phyloP scores from a whole-genome alignment of 2,888 invertebrate genomes.

The Apodemia mormo region DNA sequence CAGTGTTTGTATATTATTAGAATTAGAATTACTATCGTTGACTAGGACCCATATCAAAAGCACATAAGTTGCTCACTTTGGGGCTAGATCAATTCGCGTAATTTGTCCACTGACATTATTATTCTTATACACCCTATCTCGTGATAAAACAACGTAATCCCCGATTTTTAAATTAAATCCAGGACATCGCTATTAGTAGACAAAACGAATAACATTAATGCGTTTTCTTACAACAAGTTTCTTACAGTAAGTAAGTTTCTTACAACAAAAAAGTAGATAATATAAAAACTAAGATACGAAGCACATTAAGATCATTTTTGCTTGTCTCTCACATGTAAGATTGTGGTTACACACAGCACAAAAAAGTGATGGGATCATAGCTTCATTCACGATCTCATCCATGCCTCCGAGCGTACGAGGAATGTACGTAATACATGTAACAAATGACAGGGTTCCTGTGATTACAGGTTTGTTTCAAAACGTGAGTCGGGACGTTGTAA shows the following conservation, averaged over 20 bases:
- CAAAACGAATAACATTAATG: neutral
- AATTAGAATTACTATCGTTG: too few relatives aligned
- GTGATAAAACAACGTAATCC: neutral
- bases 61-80: too few relatives aligned
- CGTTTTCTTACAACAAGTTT: neutral
- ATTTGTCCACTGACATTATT: too few relatives aligned
- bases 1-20: too few relatives aligned
- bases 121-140: too few relatives aligned
- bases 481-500: slow-evolving; percentile 12
- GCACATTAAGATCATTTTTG: slow-evolving; percentile 3
- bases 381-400: slow-evolving; percentile 30
- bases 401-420: slow-evolving; percentile 32
- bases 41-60: too few relatives aligned
- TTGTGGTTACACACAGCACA: slow-evolving; percentile 20
- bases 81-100: too few relatives aligned
- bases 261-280: neutral
- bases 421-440: slow-evolving; percentile 29
- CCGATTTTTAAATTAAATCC: neutral
- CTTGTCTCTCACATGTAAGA: neutral
- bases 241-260: too few relatives aligned
- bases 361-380: slow-evolving; percentile 34
- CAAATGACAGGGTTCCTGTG: slow-evolving; percentile 38
- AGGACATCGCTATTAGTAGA: neutral
- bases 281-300: neutral
- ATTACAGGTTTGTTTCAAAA: slow-evolving; percentile 29